Conservation (phyloP, 2,888 invertebrate species). For the Ormyrus pomaceus region DNA sequence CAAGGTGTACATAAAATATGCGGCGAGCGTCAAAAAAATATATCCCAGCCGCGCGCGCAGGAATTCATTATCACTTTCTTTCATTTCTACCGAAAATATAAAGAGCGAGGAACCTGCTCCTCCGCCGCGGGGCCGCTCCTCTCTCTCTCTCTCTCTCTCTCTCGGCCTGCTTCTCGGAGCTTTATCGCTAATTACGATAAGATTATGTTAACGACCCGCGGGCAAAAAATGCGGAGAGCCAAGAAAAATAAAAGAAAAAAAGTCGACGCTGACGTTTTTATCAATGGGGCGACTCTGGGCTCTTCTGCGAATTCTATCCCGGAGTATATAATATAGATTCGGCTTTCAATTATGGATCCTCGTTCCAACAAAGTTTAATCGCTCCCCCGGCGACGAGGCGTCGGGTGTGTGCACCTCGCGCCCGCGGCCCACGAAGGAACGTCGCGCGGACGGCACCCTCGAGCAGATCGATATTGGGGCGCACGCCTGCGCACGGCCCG, state of each 20-base stretch:
- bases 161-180: neutral
- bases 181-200: conserved; percentile 52
- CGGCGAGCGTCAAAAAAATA: no score
- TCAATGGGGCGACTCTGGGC: conserved; percentile 35
- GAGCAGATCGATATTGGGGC: neutral
- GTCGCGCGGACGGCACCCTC: neutral
- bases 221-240: conserved; percentile 41
- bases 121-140: neutral
- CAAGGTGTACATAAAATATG: no score
- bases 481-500: no score
- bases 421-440: no score
- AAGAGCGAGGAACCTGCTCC: conserved; percentile 26
- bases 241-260: neutral
- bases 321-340: conserved; percentile 9
- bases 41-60: neutral
- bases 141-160: neutral
- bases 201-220: conserved; percentile 46
- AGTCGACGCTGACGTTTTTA: conserved; percentile 33
- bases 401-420: no score
- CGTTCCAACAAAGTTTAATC: neutral
- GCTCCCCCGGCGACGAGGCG: no score
- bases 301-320: conserved; percentile 31
- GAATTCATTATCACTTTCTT: conserved; percentile 54
- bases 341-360: neutral
- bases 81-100: conserved; percentile 40